phyloP scores from a whole-genome alignment of 1,140 invertebrate genomes.

The Telenomus remus region DNA sequence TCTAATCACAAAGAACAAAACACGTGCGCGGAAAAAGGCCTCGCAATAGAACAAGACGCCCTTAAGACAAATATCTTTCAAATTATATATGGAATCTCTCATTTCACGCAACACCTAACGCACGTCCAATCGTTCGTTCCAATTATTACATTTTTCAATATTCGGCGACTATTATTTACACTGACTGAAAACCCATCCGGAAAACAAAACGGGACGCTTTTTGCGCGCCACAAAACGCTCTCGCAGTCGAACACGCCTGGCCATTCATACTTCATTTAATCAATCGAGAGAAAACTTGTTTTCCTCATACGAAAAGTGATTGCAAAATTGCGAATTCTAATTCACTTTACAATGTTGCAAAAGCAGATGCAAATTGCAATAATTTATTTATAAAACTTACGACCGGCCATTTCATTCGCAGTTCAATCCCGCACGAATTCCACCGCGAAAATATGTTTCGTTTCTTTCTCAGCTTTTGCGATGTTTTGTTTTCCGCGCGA shows the following conservation, averaged over 20 bases:
- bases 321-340: not conserved
- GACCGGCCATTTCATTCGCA: no score
- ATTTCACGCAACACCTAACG: conserved; percentile 50
- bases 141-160: conserved; percentile 41
- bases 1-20: conserved; percentile 57
- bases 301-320: no score
- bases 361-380: no score
- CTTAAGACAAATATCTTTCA: conserved; percentile 52
- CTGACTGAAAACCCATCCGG: conserved; percentile 23
- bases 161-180: conserved; percentile 16
- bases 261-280: no score
- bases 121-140: conserved; percentile 34
- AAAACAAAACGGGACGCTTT: not conserved
- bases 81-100: conserved; percentile 42
- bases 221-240: not conserved
- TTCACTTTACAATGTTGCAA: no score
- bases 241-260: no score
- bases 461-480: no score
- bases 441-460: no score
- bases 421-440: no score
- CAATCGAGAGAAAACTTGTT: no score
- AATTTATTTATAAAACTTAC: no score
- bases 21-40: conserved; percentile 21
- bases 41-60: conserved; percentile 34
- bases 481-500: no score